These are phyloP conservation scores for Drosophila arawakana DNA, from an alignment of 1,140 invertebrate species.

Conservation along the genomic window DNA sequence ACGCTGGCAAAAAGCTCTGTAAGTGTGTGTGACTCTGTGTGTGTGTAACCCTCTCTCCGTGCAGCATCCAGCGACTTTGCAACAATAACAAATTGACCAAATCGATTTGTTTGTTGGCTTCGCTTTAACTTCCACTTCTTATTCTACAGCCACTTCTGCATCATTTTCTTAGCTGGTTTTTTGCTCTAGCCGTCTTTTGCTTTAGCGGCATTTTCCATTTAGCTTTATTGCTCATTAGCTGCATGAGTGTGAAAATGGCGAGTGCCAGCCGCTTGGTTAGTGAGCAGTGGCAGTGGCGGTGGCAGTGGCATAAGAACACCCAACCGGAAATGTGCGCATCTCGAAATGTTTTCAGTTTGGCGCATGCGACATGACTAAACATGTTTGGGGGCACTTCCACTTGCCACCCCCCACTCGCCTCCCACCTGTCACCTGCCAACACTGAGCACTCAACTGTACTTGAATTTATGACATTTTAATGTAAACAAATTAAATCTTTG, in stretches of 20 bases:
- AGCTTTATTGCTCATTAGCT: constrained; percentile 81
- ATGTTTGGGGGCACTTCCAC: constrained; percentile 19
- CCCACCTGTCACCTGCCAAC: background rate
- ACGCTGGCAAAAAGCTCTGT: constrained; percentile 61
- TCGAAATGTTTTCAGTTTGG: constrained; percentile 32
- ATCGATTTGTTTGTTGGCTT: constrained; percentile 73
- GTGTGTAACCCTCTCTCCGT: constrained; percentile 8
- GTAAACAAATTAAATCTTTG: constrained; percentile 68
- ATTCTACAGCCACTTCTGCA: background rate
- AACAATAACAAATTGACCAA: constrained; percentile 83
- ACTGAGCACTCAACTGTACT: constrained; percentile 55
- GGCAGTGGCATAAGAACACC: constrained; percentile 3
- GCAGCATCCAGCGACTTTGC: constrained; percentile 36
- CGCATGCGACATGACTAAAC: constrained; percentile 73
- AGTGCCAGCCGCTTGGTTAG: constrained; percentile 45
- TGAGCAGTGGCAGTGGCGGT: too few species aligned
- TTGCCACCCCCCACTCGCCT: background rate
- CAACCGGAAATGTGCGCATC: constrained; percentile 63
- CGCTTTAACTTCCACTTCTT: constrained; percentile 36
- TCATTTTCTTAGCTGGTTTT: constrained; percentile 3
- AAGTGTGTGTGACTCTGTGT: background rate
- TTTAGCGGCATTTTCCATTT: constrained; percentile 76
- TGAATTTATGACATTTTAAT: constrained; percentile 77
- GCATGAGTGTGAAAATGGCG: constrained; percentile 80
- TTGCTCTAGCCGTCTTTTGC: constrained; percentile 51